These are phyloP conservation scores for Molossus alvarezi DNA, from an alignment of 2,797 vertebrate species.

Conservation along the genomic window DNA sequence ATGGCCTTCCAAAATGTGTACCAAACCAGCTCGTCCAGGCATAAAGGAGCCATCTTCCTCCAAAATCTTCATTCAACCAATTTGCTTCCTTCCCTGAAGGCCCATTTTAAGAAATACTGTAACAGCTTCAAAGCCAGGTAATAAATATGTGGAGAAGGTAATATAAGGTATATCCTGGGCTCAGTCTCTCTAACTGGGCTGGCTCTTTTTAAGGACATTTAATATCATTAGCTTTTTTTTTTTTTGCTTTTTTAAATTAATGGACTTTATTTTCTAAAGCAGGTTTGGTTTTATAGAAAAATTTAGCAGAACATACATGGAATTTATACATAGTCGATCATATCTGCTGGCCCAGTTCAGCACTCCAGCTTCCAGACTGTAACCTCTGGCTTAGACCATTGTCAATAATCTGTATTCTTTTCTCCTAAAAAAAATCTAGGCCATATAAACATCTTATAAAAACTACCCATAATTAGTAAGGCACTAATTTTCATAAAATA, in stretches of 20 bases:
- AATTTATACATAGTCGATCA: not conserved
- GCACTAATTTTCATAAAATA: conserved; percentile 35
- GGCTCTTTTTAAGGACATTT: not conserved
- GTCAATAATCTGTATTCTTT: not conserved
- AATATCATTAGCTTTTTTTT: not conserved
- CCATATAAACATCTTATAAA: not conserved
- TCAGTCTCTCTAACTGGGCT: not conserved
- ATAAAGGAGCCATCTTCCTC: not conserved
- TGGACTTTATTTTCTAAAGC: not conserved
- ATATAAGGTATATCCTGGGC: not conserved
- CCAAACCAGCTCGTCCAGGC: not conserved
- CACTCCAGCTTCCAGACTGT: not conserved
- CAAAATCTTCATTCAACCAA: not conserved
- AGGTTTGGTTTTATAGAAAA: not conserved
- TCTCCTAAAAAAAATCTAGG: not conserved
- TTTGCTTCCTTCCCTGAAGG: not conserved
- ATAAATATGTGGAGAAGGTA: not conserved
- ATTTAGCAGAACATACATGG: not conserved
- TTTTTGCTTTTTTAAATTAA: not conserved
- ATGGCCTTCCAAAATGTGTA: not conserved
- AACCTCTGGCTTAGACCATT: not conserved
- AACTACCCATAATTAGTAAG: not conserved
- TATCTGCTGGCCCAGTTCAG: not conserved
- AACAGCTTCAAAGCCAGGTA: not conserved
- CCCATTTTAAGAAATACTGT: conserved; percentile 8